A percentile compares a stretch with the other conserved stretches of the same genome.
Evolutionary conservation across 2,888 invertebrate species (phyloP).

Genomic region (Mellilla xanthometata): DNA sequence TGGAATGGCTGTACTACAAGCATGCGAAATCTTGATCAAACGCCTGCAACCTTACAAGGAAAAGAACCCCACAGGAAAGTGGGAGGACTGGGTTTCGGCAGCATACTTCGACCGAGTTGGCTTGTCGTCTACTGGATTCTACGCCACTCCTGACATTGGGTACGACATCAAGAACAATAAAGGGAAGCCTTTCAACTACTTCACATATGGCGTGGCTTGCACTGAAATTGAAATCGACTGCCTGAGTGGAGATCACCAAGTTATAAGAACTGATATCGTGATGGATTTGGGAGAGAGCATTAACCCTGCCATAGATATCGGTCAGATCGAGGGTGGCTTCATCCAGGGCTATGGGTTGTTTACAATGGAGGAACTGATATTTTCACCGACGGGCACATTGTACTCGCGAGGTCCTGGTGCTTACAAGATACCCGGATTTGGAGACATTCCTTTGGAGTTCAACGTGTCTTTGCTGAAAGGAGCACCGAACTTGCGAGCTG

Average conservation of each 20-base stretch:
- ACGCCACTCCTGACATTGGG: slow-evolving; percentile 88
- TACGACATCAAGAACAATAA: slow-evolving; percentile 87
- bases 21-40: slow-evolving; percentile 88
- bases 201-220: slow-evolving; percentile 92
- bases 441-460: slow-evolving; percentile 95
- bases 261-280: slow-evolving; percentile 94
- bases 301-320: slow-evolving; percentile 98
- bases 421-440: slow-evolving; percentile 96
- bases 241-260: slow-evolving; percentile 95
- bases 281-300: slow-evolving; percentile 98
- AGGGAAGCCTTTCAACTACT: slow-evolving; percentile 92
- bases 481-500: slow-evolving; percentile 94
- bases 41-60: slow-evolving; percentile 89
- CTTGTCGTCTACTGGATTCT: slow-evolving; percentile 92
- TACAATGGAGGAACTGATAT: slow-evolving; percentile 94
- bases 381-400: slow-evolving; percentile 91
- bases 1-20: slow-evolving; percentile 94
- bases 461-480: slow-evolving; percentile 96
- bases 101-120: slow-evolving; percentile 91
- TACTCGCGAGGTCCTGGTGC: slow-evolving; percentile 95
- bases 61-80: slow-evolving; percentile 88
- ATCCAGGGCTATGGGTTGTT: slow-evolving; percentile 97
- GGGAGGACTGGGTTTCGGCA: slow-evolving; percentile 91
- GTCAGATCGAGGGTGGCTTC: slow-evolving; percentile 97
- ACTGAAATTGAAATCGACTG: slow-evolving; percentile 97